Evolutionary conservation across 1,140 invertebrate genomes (phyloP), one percentile per base, ranked within the genome.

Genomic region (Triops cancriformis): DNA sequence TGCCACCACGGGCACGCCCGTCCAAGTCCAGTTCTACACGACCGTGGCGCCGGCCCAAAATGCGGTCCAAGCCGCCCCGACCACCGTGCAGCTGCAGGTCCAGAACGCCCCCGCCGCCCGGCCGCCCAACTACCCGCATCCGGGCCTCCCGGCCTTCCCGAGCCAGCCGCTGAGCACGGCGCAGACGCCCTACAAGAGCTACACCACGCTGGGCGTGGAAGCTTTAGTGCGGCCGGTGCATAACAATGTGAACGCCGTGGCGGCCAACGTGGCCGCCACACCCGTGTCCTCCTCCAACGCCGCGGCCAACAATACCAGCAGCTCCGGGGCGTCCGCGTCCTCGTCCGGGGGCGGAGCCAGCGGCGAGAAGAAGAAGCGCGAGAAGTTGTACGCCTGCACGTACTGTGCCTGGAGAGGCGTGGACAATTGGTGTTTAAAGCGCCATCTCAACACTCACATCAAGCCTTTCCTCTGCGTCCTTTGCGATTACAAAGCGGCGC

Each of bases 391-490:
- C 84, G 89, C 89, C 73, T 95, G 94, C 84, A 91, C 91, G 81
- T 95, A 94, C 82, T 96, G 94, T 84, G 88, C 93, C 2, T 96
- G 94, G 94, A 92, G 91, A 23, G 94, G 94, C 0, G 93, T 93
- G n/a, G 94, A 96, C 85, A 95, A 95, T 82, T 96, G 94, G 94
- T 95, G 94, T 81, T 85, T 96, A 75, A 95, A 96, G 84, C 88
- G 94, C 10, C 94, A 96, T 84, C 87, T 96, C 75, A 96, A 96
- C 85, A 96, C 94, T 23, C 94, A 96, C 84, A 88, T 95, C 81
- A 96, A 95, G 84, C 94, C 94, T 23, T 96, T 93, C 83, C 90
- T 92, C 12, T 96, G 94, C 84, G 89, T 90, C 73, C 87, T 96
- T 14, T 96, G 94, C 84, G 94, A 96, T 82, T 96, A 95, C 85